phyloP scores from a whole-genome alignment of 2,888 invertebrate species.

The Copidosoma aretas region DNA sequence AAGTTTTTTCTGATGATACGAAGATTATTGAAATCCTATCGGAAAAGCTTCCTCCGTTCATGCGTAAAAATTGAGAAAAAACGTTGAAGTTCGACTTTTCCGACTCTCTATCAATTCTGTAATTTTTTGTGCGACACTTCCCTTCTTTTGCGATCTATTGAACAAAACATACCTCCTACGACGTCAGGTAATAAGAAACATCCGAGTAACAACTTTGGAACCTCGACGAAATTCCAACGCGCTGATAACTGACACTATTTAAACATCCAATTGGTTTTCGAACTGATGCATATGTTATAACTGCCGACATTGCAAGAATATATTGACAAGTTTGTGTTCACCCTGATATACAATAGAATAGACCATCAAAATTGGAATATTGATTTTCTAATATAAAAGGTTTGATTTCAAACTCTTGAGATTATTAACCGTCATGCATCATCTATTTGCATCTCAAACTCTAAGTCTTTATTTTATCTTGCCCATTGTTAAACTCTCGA shows the following conservation, averaged over 20 bases:
- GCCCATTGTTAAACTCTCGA: too few relatives aligned
- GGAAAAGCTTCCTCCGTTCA: not conserved
- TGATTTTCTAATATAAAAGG: too few relatives aligned
- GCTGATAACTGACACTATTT: constrained; percentile 31
- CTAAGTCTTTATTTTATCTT: too few relatives aligned
- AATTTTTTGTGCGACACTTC: not conserved
- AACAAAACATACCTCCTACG: not conserved
- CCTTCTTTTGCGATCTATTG: not conserved
- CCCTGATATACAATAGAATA: too few relatives aligned
- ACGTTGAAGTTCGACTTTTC: not conserved
- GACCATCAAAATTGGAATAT: too few relatives aligned
- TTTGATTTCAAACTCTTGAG: too few relatives aligned
- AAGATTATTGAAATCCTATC: not conserved
- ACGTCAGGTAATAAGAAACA: too few relatives aligned
- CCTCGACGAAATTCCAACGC: too few relatives aligned
- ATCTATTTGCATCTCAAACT: too few relatives aligned
- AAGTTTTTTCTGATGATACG: not conserved
- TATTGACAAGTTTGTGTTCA: not conserved
- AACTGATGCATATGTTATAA: too few relatives aligned
- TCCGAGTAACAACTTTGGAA: too few relatives aligned
- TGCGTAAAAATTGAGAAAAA: not conserved
- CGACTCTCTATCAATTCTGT: not conserved
- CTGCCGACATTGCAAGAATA: constrained; percentile 53
- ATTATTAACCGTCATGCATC: too few relatives aligned
- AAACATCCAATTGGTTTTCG: constrained; percentile 43